A percentile compares a stretch with the other conserved stretches of the same genome.
phyloP scores from a whole-genome alignment of 2,113 vertebrate species.

The Pogonocichla stellata region DNA sequence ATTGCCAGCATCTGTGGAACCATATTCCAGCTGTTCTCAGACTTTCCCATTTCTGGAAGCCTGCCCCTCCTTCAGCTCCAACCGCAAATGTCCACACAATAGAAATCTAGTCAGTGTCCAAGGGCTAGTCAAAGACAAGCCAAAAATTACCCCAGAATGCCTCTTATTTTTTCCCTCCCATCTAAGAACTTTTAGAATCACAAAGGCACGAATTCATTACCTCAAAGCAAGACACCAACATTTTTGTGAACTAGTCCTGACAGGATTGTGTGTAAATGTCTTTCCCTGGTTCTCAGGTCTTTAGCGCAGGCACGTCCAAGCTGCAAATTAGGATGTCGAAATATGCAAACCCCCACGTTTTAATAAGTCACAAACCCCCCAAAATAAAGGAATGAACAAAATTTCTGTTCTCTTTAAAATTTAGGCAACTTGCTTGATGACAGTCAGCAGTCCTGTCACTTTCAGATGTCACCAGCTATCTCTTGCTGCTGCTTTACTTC shows the following conservation, averaged over 20 bases:
- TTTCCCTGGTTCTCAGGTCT: not conserved
- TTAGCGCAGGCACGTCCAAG: not conserved
- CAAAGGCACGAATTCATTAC: not conserved
- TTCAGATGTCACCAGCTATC: not conserved
- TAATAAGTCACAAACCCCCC: rapidly evolving
- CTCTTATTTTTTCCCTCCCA: not conserved
- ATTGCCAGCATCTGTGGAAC: not conserved
- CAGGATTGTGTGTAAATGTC: not conserved
- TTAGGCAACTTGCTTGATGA: not conserved
- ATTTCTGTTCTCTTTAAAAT: not conserved
- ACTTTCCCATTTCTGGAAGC: not conserved
- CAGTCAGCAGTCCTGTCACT: not conserved
- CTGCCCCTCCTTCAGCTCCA: not conserved
- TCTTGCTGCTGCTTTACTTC: not conserved
- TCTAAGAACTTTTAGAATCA: not conserved
- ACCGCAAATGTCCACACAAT: not conserved
- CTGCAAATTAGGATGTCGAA: not conserved
- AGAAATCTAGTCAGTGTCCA: not conserved
- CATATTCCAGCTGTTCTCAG: constrained; percentile 4
- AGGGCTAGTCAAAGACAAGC: not conserved
- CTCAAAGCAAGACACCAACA: not conserved
- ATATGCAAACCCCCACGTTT: not conserved
- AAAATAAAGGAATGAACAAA: not conserved
- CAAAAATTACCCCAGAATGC: not conserved
- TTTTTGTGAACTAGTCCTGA: not conserved